Evolutionary conservation across 2,888 invertebrate genomes (phyloP), one percentile per base, ranked within the genome.

Genomic region (Ormyrus pomaceus): DNA sequence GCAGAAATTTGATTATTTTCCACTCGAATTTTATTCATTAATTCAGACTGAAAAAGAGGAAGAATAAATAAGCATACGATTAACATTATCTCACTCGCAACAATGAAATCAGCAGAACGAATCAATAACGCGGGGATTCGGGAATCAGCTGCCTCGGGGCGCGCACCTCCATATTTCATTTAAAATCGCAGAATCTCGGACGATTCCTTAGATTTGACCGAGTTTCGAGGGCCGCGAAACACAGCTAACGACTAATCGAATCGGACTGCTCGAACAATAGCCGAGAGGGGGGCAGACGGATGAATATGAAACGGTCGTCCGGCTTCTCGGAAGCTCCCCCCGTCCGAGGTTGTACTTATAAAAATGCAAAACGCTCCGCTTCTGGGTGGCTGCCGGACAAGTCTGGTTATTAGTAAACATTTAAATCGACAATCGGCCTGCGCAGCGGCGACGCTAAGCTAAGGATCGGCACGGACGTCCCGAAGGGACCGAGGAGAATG

Each of bases 361-460:
- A 90, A 90, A 90, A 90, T 90, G 89, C 89, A 90, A 90, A 90
- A 62, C 62, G 19, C 87, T 86, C 86, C 85, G 87, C 89, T 90
- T 90, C 89, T 90, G 90, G 90, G 90, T 90, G 90, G 90, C 88
- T 90, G 89, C 87, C 85, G 87, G 88, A 89, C 90, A 90, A 89
- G 89, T 85, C 84, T 89, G 89, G 89, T 90, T 90, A 90, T 90
- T 90, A 90, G 90, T 90, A 90, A 90, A 90, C 90, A 90, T 90
- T 90, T 90, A 89, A 90, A 90, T 90, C 89, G 89, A 90, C 89
- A 90, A 89, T 90, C 88, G 88, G 48, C 13, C 56, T 19, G 0
- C 10, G 65, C 51, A 34, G 19, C 4, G 6, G n/a, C 66, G 59
- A 66, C 34, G 59, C 19, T 19, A 19, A 19, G 19, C 19, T 19